phyloP scores from a whole-genome alignment of 1,140 invertebrate species.

The Plectus sambesii region DNA sequence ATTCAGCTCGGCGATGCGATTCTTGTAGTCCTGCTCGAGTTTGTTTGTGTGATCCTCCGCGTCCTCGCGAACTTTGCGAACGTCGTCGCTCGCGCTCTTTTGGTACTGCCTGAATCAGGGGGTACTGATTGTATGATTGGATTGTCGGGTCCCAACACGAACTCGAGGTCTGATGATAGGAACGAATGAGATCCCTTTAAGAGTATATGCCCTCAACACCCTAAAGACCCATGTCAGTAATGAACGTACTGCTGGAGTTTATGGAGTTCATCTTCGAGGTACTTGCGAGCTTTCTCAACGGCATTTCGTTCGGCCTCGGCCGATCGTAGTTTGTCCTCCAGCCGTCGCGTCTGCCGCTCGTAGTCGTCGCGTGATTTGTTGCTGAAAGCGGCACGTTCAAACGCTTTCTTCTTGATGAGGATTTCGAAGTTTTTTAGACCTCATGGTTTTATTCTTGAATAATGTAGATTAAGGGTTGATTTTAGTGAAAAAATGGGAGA shows the following conservation, averaged over 20 bases:
- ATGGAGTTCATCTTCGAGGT: conserved; percentile 39
- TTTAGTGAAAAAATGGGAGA: too few species aligned
- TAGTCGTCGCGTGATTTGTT: conserved; percentile 36
- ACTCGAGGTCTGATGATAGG: too few species aligned
- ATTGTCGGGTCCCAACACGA: too few species aligned
- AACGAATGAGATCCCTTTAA: conserved; percentile 3
- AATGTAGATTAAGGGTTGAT: too few species aligned
- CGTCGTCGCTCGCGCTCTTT: conserved; percentile 33
- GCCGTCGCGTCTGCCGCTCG: conserved; percentile 31
- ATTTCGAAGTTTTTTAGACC: conserved; percentile 10
- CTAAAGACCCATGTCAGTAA: background rate
- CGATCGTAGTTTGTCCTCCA: conserved; percentile 41
- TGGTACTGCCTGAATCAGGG: conserved; percentile 40
- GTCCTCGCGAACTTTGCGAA: conserved; percentile 36
- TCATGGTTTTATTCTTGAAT: too few species aligned
- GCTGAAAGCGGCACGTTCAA: conserved; percentile 17
- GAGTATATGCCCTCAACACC: background rate
- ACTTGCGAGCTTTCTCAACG: conserved; percentile 36
- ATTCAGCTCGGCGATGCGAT: conserved; percentile 41
- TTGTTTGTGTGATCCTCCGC: conserved; percentile 34
- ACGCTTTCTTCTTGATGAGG: too few species aligned
- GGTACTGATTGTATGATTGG: too few species aligned
- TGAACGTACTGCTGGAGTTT: conserved; percentile 33
- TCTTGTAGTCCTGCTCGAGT: conserved; percentile 42
- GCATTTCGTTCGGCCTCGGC: conserved; percentile 30